phyloP scores from a whole-genome alignment of 1,140 invertebrate species.

The Sinonovacula constricta region DNA sequence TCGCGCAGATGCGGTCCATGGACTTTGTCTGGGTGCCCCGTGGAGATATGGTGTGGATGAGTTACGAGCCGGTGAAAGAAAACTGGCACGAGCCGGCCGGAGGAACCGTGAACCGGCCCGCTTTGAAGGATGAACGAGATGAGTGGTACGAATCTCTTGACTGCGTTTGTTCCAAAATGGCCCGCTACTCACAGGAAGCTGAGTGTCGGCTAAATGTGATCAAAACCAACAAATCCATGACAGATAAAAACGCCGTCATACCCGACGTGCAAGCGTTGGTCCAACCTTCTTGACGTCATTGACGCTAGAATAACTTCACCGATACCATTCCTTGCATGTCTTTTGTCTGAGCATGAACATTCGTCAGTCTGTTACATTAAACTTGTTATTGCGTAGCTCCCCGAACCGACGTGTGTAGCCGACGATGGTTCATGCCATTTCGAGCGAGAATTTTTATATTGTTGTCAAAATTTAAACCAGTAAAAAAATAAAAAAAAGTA shows the following conservation, averaged over 20 bases:
- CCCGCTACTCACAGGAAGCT: constrained; percentile 2
- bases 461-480: too few relatives aligned
- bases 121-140: neutral
- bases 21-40: constrained; percentile 66
- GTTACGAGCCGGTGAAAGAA: constrained; percentile 47
- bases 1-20: constrained; percentile 58
- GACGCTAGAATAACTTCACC: too few relatives aligned
- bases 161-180: constrained; percentile 30
- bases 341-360: too few relatives aligned
- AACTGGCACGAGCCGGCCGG: constrained; percentile 11
- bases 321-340: too few relatives aligned
- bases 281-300: neutral
- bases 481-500: too few relatives aligned
- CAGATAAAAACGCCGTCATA: neutral
- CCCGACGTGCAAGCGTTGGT: neutral
- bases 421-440: too few relatives aligned
- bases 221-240: neutral
- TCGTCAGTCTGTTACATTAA: too few relatives aligned
- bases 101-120: neutral
- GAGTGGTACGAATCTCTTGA: constrained; percentile 9
- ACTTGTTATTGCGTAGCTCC: too few relatives aligned
- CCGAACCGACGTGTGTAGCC: too few relatives aligned
- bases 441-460: too few relatives aligned
- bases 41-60: constrained; percentile 66
- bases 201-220: neutral